Percentiles rank a stretch among this genome's conserved stretches.
Evolutionary conservation across 2,113 vertebrate genomes (phyloP).

Genomic region (Neoarius graeffei): DNA sequence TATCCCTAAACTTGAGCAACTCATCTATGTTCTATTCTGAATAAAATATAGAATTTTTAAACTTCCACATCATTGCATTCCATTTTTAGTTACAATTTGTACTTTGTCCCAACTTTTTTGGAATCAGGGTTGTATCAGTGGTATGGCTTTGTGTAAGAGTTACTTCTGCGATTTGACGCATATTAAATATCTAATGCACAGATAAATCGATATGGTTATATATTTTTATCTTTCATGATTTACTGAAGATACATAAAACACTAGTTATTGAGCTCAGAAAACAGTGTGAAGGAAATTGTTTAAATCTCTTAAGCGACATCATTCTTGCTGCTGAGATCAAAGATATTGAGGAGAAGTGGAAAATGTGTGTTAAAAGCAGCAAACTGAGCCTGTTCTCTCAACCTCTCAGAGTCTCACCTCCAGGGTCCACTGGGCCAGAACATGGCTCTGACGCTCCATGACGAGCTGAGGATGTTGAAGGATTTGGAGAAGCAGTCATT

Average conservation of each 20-base stretch:
- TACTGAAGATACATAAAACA: not conserved
- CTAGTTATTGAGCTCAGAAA: not conserved
- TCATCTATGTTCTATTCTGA: no score
- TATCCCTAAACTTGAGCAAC: no score
- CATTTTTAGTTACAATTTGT: no score
- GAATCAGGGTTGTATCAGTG: no score
- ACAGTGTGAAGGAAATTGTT: not conserved
- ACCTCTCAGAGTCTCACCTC: slow-evolving; percentile 40
- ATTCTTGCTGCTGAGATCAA: not conserved
- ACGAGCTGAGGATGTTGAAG: slow-evolving; percentile 59
- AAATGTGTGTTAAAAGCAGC: not conserved
- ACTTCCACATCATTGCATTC: no score
- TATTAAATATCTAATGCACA: not conserved
- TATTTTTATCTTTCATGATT: not conserved
- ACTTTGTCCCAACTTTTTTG: no score
- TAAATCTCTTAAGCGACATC: not conserved
- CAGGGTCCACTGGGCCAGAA: slow-evolving; percentile 59
- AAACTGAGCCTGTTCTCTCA: not conserved
- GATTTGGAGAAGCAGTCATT: slow-evolving; percentile 66
- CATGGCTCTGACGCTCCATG: slow-evolving; percentile 60
- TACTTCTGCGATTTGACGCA: not conserved
- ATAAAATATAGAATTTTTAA: no score
- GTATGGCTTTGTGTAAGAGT: not conserved
- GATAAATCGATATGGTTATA: not conserved
- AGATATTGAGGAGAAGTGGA: not conserved